Conservation (phyloP, 2,797 vertebrate species). For the Chloroceryle amazona region DNA sequence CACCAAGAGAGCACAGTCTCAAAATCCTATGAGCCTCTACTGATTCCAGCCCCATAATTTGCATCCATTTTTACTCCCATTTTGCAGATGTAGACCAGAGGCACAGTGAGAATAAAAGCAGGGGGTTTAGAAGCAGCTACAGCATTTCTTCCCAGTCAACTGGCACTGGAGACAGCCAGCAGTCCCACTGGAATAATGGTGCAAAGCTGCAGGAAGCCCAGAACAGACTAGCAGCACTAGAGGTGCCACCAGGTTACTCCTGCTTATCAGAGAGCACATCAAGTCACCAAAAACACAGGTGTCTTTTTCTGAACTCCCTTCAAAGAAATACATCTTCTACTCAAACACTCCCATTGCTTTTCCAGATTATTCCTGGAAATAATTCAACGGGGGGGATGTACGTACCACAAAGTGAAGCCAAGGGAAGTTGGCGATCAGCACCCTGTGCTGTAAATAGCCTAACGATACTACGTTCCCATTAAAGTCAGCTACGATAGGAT, state of each 20-base stretch:
- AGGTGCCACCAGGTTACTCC: neutral
- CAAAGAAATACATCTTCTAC: neutral
- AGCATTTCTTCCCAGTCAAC: neutral
- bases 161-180: neutral
- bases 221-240: neutral
- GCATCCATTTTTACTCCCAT: neutral
- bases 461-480: neutral
- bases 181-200: rapidly evolving
- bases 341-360: neutral
- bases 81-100: neutral
- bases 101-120: neutral
- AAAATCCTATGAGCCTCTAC: neutral
- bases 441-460: neutral
- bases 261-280: neutral
- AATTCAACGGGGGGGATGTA: neutral
- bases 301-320: slow-evolving; percentile 6
- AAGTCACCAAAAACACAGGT: neutral
- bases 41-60: neutral
- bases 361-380: neutral
- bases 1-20: rapidly evolving
- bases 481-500: neutral
- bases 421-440: neutral
- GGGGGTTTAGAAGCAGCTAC: neutral
- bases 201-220: neutral
- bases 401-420: neutral